phyloP scores from a whole-genome alignment of 2,113 vertebrate genomes.

The Phyllostomus discolor region DNA sequence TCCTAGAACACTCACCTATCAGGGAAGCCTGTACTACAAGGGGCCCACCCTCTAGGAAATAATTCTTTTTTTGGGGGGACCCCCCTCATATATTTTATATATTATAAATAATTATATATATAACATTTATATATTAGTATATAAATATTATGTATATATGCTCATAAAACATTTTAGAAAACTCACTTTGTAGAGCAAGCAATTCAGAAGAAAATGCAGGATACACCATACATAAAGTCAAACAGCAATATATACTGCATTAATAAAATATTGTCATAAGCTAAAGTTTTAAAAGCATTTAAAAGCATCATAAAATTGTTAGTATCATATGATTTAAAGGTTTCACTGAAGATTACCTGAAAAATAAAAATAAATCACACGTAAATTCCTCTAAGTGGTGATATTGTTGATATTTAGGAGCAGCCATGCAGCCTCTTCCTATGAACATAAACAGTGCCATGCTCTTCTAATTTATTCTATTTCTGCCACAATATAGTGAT shows the following conservation, averaged over 20 bases:
- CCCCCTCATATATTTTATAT: too few species aligned
- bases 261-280: not conserved
- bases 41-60: too few species aligned
- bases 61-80: too few species aligned
- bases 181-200: not conserved
- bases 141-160: not conserved
- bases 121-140: not conserved
- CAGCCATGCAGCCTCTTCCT: not conserved
- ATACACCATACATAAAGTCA: not conserved
- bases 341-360: not conserved
- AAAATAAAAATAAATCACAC: not conserved
- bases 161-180: not conserved
- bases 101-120: not conserved
- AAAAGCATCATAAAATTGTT: conserved; percentile 1
- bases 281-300: not conserved
- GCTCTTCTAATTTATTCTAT: conserved; percentile 2
- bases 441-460: not conserved
- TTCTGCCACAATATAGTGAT: not conserved
- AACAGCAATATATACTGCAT: not conserved
- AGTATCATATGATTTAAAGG: not conserved
- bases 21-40: too few species aligned
- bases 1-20: too few species aligned
- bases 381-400: not conserved
- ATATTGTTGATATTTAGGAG: not conserved
- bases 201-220: not conserved